A percentile compares a stretch with the other conserved stretches of the same genome.
These are phyloP conservation scores for Onychostoma macrolepis DNA, from an alignment of 2,113 vertebrate species.

Conservation along the genomic window DNA sequence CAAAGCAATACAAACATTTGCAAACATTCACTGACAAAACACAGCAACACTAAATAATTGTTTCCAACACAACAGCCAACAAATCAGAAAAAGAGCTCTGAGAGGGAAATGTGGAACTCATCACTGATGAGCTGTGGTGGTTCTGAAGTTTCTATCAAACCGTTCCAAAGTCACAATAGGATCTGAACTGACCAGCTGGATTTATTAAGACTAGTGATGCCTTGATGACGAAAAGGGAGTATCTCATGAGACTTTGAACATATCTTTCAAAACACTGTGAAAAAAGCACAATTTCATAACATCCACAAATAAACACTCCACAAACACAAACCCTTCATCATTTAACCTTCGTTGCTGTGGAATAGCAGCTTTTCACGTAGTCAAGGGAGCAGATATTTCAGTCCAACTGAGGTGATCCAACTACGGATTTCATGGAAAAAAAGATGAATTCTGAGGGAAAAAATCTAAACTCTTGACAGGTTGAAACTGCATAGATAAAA, in stretches of 20 bases:
- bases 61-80: constrained; percentile 66
- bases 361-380: constrained; percentile 12
- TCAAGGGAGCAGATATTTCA: neutral
- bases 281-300: constrained; percentile 29
- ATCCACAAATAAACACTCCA: constrained; percentile 26
- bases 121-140: constrained; percentile 27
- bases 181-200: constrained; percentile 28
- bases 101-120: constrained; percentile 35
- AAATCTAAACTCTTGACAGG: neutral
- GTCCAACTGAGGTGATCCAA: constrained; percentile 18
- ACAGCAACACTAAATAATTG: constrained; percentile 75
- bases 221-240: neutral
- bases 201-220: constrained; percentile 30
- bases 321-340: constrained; percentile 11
- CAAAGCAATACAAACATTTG: constrained; percentile 57
- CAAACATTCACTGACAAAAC: constrained; percentile 68
- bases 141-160: constrained; percentile 38
- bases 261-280: neutral
- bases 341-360: constrained; percentile 1
- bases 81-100: constrained; percentile 27
- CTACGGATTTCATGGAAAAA: neutral
- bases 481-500: constrained; percentile 1
- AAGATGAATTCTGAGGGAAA: neutral
- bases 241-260: constrained; percentile 23
- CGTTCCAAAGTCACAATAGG: constrained; percentile 14